Evolutionary conservation across 2,113 vertebrate species (phyloP).

Genomic region (Balaeniceps rex): DNA sequence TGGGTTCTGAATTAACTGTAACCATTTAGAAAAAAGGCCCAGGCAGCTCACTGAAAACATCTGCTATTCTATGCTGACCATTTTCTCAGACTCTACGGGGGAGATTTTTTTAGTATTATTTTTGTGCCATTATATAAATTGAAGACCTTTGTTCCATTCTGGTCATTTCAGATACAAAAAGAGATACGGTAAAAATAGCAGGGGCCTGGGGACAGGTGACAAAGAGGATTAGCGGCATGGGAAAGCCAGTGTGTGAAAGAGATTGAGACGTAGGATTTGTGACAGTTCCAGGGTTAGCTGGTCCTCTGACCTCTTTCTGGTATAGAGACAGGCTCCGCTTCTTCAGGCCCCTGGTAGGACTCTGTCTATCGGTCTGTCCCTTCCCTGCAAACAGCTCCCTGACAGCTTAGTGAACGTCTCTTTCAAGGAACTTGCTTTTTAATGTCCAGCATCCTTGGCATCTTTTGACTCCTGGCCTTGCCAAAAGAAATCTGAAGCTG

Average conservation of each 20-base stretch:
- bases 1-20: not conserved
- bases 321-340: not conserved
- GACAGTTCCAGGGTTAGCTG: conserved; percentile 37
- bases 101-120: not conserved
- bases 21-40: not conserved
- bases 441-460: not conserved
- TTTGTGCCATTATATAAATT: not conserved
- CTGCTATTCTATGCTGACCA: not conserved
- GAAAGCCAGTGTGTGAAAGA: conserved; percentile 12
- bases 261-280: conserved; percentile 10
- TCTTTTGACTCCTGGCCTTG: not conserved
- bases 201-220: conserved; percentile 28
- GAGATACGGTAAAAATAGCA: not conserved
- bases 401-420: not conserved
- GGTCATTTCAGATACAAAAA: conserved; percentile 1
- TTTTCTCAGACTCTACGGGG: not conserved
- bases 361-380: not conserved
- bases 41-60: not conserved
- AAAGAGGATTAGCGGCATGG: conserved; percentile 39
- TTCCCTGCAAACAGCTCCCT: not conserved
- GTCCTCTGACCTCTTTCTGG: conserved; percentile 9
- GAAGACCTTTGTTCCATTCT: conserved; percentile 1
- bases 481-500: not conserved
- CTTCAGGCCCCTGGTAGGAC: not conserved
- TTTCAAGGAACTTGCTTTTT: not conserved